These are phyloP conservation scores for Heliconius erato DNA, from an alignment of 2,888 invertebrate genomes.

Conservation along the genomic window DNA sequence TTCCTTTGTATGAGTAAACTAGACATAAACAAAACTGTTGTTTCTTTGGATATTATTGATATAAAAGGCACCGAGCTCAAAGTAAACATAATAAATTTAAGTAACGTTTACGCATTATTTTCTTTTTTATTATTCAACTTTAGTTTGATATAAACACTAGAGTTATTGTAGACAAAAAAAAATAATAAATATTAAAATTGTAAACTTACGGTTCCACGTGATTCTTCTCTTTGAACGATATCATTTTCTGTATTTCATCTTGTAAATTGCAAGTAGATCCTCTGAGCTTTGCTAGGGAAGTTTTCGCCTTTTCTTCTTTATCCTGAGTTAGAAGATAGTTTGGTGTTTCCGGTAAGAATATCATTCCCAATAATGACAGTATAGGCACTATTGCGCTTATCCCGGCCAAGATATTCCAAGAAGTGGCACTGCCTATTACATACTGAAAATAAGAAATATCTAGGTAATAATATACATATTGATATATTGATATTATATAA, in stretches of 20 bases:
- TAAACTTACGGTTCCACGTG: conserved; percentile 84
- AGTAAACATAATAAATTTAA: too few relatives aligned
- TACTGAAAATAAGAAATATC: conserved; percentile 76
- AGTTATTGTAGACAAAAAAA: too few relatives aligned
- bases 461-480: background rate
- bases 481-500: too few relatives aligned
- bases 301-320: conserved; percentile 86
- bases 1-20: background rate
- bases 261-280: conserved; percentile 87
- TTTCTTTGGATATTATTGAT: background rate
- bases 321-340: conserved; percentile 88
- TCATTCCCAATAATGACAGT: conserved; percentile 86
- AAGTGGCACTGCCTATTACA: conserved; percentile 85
- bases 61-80: background rate
- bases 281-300: conserved; percentile 85
- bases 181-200: background rate
- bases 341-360: conserved; percentile 90
- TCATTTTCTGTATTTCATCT: conserved; percentile 87
- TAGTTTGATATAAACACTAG: too few relatives aligned
- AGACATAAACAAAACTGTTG: background rate
- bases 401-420: conserved; percentile 88
- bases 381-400: conserved; percentile 87
- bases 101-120: too few relatives aligned
- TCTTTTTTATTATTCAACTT: too few relatives aligned
- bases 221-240: conserved; percentile 87